Evolutionary conservation across 2,888 invertebrate genomes (phyloP).

Genomic region (Dexiosoma caninum): DNA sequence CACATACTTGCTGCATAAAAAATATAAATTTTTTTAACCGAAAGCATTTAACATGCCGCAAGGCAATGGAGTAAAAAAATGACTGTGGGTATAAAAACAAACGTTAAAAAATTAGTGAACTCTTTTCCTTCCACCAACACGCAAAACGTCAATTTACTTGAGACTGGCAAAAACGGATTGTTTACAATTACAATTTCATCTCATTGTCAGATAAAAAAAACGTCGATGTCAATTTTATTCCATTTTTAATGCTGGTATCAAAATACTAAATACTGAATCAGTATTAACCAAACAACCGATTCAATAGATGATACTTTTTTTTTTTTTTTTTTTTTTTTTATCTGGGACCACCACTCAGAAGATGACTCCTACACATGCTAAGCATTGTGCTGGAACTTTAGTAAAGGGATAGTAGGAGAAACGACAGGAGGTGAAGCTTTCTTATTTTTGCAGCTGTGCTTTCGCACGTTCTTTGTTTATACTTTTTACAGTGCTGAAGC

Average conservation of each 20-base stretch:
- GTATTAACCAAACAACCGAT: background rate
- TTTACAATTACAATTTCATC: slow-evolving; percentile 37
- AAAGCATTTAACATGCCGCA: slow-evolving; percentile 32
- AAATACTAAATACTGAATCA: background rate
- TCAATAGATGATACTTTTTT: background rate
- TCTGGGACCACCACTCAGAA: no score
- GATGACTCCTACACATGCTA: no score
- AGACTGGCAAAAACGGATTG: background rate
- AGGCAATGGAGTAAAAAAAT: background rate
- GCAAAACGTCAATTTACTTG: slow-evolving; percentile 7
- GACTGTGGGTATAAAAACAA: background rate
- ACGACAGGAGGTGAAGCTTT: no score
- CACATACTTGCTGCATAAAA: background rate
- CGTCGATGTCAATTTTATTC: background rate
- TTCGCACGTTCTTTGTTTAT: no score
- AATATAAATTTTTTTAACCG: slow-evolving; percentile 1
- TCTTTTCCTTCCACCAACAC: background rate
- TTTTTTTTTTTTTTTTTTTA: no score
- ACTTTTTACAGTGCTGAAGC: no score
- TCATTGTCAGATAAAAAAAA: slow-evolving; percentile 4
- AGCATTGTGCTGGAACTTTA: no score
- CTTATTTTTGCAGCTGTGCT: no score
- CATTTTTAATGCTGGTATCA: background rate
- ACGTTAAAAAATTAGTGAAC: background rate
- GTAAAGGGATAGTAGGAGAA: no score